Percentiles rank a stretch among this genome's conserved stretches.
Conservation (phyloP, 2,113 vertebrate species). For the Pseudonaja textilis region DNA sequence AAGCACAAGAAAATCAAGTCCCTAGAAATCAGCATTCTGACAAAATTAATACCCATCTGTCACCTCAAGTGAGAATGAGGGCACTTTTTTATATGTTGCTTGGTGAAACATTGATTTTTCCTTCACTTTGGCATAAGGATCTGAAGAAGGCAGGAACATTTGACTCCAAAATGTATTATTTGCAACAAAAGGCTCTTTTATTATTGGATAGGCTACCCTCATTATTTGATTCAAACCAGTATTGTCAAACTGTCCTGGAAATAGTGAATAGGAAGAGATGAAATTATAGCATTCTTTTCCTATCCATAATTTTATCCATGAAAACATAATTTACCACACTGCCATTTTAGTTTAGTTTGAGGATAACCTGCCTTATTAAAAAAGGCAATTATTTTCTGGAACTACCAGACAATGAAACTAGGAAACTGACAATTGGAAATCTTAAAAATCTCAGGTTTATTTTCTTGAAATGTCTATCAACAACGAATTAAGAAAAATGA, state of each 20-base stretch:
- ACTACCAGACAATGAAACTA: neutral
- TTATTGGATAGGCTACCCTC: neutral
- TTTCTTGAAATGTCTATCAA: neutral
- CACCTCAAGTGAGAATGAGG: slow-evolving; percentile 14
- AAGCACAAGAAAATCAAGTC: neutral
- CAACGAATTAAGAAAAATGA: slow-evolving; percentile 46
- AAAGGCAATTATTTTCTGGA: neutral
- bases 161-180: neutral
- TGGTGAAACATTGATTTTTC: neutral
- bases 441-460: neutral
- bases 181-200: slow-evolving; percentile 19
- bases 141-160: slow-evolving; percentile 13
- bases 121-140: neutral
- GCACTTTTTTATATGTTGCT: neutral
- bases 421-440: neutral
- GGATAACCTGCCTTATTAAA: neutral
- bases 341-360: neutral
- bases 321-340: neutral
- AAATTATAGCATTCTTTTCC: neutral
- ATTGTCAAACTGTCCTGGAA: fast-evolving
- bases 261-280: fast-evolving
- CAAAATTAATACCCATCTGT: slow-evolving; percentile 22
- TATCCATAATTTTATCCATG: neutral
- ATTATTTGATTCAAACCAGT: neutral
- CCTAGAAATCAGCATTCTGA: neutral